A percentile compares a stretch with the other conserved stretches of the same genome.
Evolutionary conservation across 2,888 invertebrate genomes (phyloP).

Genomic region (Stenoptilia bipunctidactyla): DNA sequence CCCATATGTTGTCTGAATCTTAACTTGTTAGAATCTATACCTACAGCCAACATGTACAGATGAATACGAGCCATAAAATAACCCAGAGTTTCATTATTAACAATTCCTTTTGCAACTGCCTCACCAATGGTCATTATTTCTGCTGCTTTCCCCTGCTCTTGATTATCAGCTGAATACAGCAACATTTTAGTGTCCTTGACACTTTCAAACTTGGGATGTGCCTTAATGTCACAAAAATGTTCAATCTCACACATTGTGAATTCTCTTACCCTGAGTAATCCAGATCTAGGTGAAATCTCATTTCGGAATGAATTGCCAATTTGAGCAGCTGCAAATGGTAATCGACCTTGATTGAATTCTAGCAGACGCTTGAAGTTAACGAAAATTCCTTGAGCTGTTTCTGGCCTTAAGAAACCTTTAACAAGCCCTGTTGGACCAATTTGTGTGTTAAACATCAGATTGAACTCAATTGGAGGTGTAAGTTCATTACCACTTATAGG

Average conservation of each 20-base stretch:
- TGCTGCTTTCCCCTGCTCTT: constrained; percentile 96
- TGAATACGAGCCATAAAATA: constrained; percentile 98
- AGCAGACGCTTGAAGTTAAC: constrained; percentile 98
- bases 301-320: constrained; percentile 99
- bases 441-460: constrained; percentile 98
- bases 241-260: constrained; percentile 99
- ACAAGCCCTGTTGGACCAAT: constrained; percentile 97
- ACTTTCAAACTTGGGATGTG: constrained; percentile 88
- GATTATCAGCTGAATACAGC: constrained; percentile 95
- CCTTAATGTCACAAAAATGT: constrained; percentile 98
- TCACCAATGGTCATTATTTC: constrained; percentile 83
- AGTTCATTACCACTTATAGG: constrained; percentile 96
- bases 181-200: constrained; percentile 82
- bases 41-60: constrained; percentile 87
- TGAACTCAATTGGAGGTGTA: constrained; percentile 96
- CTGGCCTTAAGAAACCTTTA: constrained; percentile 96
- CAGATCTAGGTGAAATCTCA: constrained; percentile 98
- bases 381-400: constrained; percentile 99
- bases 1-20: constrained; percentile 98
- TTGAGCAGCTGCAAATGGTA: constrained; percentile 99
- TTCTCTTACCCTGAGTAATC: constrained; percentile 94
- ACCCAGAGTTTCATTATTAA: constrained; percentile 97
- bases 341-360: constrained; percentile 95
- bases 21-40: constrained; percentile 86
- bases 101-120: constrained; percentile 87